Evolutionary conservation across 2,797 vertebrate species (phyloP).

Genomic region (Tenualosa ilisha): DNA sequence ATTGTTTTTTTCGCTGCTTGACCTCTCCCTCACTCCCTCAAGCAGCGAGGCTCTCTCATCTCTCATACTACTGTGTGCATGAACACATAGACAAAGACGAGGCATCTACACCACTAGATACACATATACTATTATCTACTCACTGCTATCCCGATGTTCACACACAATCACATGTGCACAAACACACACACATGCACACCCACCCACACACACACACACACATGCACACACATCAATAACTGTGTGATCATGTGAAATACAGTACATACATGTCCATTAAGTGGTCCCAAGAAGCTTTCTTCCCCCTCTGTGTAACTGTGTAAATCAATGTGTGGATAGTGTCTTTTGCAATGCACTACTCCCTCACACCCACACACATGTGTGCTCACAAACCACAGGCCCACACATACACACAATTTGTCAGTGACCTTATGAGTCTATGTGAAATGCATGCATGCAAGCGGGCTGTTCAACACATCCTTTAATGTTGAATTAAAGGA

Average conservation of each 20-base stretch:
- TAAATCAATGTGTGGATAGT: background rate
- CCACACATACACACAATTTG: background rate
- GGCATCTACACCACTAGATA: background rate
- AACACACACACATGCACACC: background rate
- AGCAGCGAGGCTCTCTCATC: background rate
- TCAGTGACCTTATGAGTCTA: background rate
- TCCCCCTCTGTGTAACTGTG: background rate
- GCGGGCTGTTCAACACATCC: background rate
- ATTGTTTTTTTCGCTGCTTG: background rate
- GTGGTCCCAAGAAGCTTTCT: background rate
- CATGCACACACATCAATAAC: background rate
- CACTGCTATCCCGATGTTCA: background rate
- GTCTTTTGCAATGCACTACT: background rate
- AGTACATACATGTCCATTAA: background rate
- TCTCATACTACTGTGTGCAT: background rate
- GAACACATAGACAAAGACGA: background rate
- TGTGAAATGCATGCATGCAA: background rate
- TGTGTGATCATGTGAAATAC: background rate
- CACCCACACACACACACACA: background rate
- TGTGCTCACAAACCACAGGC: background rate
- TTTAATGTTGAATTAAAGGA: background rate
- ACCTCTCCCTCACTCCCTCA: background rate
- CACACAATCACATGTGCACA: background rate
- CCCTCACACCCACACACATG: background rate
- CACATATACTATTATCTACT: background rate